Evolutionary conservation across 2,888 invertebrate species (phyloP).

Genomic region (Pyrochroa serraticornis): DNA sequence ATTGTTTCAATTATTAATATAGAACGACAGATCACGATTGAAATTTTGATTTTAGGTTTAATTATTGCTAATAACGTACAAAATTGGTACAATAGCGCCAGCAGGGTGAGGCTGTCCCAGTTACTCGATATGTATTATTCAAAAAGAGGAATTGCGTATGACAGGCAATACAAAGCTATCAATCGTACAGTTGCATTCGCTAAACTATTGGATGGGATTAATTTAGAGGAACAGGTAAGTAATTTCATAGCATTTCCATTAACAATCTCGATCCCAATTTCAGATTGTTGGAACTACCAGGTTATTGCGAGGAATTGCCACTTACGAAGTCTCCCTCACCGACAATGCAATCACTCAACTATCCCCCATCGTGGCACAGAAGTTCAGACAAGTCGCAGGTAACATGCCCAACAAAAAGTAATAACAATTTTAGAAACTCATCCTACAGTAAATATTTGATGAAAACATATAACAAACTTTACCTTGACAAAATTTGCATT

Average conservation of each 20-base stretch:
- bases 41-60: constrained; percentile 31
- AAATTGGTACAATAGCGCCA: constrained; percentile 26
- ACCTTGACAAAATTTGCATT: background rate
- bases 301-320: constrained; percentile 47
- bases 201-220: constrained; percentile 54
- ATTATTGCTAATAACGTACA: constrained; percentile 37
- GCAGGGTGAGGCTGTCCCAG: constrained; percentile 65
- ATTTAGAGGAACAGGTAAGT: constrained; percentile 56
- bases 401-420: constrained; percentile 30
- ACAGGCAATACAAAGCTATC: constrained; percentile 64
- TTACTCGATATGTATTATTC: constrained; percentile 74
- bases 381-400: constrained; percentile 63
- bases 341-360: constrained; percentile 60
- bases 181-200: constrained; percentile 61
- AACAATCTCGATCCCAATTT: constrained; percentile 19
- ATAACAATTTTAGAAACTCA: constrained; percentile 28
- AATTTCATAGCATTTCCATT: background rate
- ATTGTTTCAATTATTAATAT: too few relatives aligned
- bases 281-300: constrained; percentile 51
- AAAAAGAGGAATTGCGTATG: constrained; percentile 64
- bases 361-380: constrained; percentile 58
- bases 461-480: background rate
- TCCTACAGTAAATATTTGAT: background rate
- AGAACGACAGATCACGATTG: background rate
- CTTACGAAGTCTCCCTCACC: constrained; percentile 39